A percentile compares a stretch with the other conserved stretches of the same genome.
Evolutionary conservation across 2,888 invertebrate genomes (phyloP).

Genomic region (Eretmocerus hayati): DNA sequence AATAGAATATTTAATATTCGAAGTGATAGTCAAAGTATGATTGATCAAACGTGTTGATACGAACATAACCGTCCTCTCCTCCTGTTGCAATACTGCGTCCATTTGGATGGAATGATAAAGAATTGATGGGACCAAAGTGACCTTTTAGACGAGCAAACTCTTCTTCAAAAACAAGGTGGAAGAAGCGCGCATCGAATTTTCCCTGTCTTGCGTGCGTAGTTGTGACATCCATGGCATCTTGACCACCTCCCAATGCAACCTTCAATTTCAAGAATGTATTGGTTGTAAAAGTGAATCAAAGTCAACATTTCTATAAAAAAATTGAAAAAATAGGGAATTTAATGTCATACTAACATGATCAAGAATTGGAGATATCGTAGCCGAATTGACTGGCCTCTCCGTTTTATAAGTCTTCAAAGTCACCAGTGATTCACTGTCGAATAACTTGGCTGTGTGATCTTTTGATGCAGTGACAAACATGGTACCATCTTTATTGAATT

Average conservation of each 20-base stretch:
- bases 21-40: constrained; percentile 94
- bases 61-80: constrained; percentile 97
- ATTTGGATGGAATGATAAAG: constrained; percentile 95
- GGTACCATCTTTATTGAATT: constrained; percentile 83
- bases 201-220: constrained; percentile 90
- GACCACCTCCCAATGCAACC: constrained; percentile 95
- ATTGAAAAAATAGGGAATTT: not conserved
- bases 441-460: constrained; percentile 91
- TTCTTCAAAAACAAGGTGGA: constrained; percentile 67
- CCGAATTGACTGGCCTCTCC: constrained; percentile 96
- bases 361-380: constrained; percentile 87
- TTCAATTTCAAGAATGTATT: constrained; percentile 27
- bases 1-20: constrained; percentile 57
- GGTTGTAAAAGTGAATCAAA: not conserved
- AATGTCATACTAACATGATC: constrained; percentile 68
- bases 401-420: constrained; percentile 93
- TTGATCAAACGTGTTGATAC: constrained; percentile 93
- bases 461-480: constrained; percentile 98
- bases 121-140: constrained; percentile 99
- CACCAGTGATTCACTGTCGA: constrained; percentile 81
- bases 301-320: not conserved
- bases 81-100: constrained; percentile 95
- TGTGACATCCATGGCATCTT: constrained; percentile 99
- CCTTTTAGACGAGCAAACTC: constrained; percentile 87
- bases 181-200: constrained; percentile 88